Base-by-base conservation (phyloP, 2,888 invertebrate genomes). In the Brachynemurus nebulosus region DNA sequence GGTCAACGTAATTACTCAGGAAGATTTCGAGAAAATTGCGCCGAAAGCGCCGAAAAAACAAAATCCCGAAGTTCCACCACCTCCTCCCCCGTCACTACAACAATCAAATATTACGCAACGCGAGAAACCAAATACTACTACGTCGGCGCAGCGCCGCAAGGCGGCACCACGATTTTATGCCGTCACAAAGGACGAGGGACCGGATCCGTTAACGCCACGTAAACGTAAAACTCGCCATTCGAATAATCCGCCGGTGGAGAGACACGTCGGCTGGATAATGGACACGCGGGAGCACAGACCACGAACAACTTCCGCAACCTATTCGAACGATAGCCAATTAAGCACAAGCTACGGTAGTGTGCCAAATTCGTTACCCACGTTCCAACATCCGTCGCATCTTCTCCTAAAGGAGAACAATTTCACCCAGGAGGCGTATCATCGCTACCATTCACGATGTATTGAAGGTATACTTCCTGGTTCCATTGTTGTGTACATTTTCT, bases 211-310 rank as follows among this genome's bases (percentile, higher is more conserved):
- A 49, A 80, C 80, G 2, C 81, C 81, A 1, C 72, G 86, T 18
- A 91, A 92, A 63, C 78, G 88, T 54, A 92, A 92, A 70, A 89
- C 90, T 2, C 72, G 88, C n/a, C 89, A 93, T 66, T 88, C 83
- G 55, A 81, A 76, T 53, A 92, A 96, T 70, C 95, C 95, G 37
- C 93, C 93, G 0, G 79, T 86, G 48, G 95, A 95, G 63, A 83
- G 89, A 57, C 92, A 95, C 60, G 88, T 97, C 30, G 97, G 97
- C 14, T 98, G 97, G 97, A 83, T 98, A 53, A 86, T 97, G 79
- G 97, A 90, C 64, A 77, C 80, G 4, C 80, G 82, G 59, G 88
- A 88, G 57, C 89, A 90, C 61, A 68, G 85, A 9, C 76, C 79
- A 5, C 68, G 89, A 45, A 86, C 86, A 14, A 79, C 80, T 43